phyloP scores from a whole-genome alignment of 2,888 invertebrate species.

The Agonum fuliginosum region DNA sequence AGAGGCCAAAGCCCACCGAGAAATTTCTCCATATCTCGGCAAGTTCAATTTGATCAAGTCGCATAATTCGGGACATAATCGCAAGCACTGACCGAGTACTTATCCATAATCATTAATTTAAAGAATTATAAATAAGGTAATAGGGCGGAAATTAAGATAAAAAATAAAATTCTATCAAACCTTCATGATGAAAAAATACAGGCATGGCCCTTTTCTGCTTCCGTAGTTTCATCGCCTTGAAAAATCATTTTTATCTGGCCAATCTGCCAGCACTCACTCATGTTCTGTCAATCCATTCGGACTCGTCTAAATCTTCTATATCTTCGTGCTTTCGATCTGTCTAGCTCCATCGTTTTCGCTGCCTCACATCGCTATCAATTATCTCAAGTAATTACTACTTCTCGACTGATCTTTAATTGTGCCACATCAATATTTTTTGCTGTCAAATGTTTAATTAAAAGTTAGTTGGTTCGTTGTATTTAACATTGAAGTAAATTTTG shows the following conservation, averaged over 20 bases:
- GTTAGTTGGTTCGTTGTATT: conserved; percentile 8
- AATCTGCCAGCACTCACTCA: conserved; percentile 14
- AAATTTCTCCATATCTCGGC: too few species aligned
- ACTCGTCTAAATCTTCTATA: conserved; percentile 27
- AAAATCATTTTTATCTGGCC: conserved; percentile 18
- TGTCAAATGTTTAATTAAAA: conserved; percentile 14
- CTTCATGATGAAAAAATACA: too few species aligned
- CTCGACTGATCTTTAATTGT: conserved; percentile 19
- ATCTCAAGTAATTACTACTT: conserved; percentile 35
- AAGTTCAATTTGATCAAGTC: too few species aligned
- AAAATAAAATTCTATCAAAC: too few species aligned
- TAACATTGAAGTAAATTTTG: too few species aligned
- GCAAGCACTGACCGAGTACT: too few species aligned
- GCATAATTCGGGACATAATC: too few species aligned
- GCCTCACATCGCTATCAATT: conserved; percentile 8
- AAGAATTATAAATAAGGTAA: background rate
- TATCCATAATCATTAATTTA: background rate
- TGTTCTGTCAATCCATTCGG: conserved; percentile 27
- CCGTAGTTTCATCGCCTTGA: background rate
- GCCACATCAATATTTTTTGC: conserved; percentile 32
- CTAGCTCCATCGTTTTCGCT: conserved; percentile 8
- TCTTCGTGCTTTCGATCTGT: conserved; percentile 16
- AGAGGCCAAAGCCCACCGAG: too few species aligned
- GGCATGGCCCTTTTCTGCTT: too few species aligned
- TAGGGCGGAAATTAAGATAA: too few species aligned